Evolutionary conservation across 2,888 invertebrate species (phyloP), one percentile per base, ranked within the genome.

Genomic region (Eubasilissa splendida): DNA sequence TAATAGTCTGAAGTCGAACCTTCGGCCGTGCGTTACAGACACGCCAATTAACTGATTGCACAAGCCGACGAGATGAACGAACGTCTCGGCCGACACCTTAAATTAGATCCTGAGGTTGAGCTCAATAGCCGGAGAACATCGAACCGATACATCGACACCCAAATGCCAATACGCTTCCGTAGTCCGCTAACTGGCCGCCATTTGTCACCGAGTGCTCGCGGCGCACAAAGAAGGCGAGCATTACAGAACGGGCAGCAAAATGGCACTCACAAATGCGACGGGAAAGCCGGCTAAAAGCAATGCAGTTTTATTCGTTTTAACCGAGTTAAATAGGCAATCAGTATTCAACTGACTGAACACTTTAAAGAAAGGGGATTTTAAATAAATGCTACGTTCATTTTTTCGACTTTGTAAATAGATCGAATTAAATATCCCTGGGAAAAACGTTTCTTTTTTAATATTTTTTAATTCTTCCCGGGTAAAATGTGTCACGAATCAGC

Each of bases 101-200:
- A 73, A 73, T 73, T 73, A 73, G 71, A 68, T 58, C 33, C 58
- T n/a, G 71, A 70, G 22, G 70, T 42, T 73, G 71, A n/a, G 71
- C 71, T 58, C 71, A 58, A 73, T 73, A 73, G 50, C 50, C 14
- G 8, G 10, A 9, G 14, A 3, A 60, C 60, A n/a, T n/a, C 60
- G 60, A n/a, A 60, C 63, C 22, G 11, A n/a, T 70, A 53, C 52
- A 22, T 56, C 68, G 9, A 50, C 31, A 73, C 56, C 71, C 71
- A 73, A 73, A 73, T 73, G 58, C 71, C 71, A 73, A 73, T 73
- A 58, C 42, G 42, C 58, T 58, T 73, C 71, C 56, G 65, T 60
- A n/a, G 60, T 4, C 53, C 70, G 52, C 52, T 53, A 53, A 70
- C 70, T 22, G 70, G 12, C 58, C 31, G 71, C 12, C 33, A 73